phyloP scores from a whole-genome alignment of 2,113 vertebrate species.

The Phyllopteryx taeniolatus region DNA sequence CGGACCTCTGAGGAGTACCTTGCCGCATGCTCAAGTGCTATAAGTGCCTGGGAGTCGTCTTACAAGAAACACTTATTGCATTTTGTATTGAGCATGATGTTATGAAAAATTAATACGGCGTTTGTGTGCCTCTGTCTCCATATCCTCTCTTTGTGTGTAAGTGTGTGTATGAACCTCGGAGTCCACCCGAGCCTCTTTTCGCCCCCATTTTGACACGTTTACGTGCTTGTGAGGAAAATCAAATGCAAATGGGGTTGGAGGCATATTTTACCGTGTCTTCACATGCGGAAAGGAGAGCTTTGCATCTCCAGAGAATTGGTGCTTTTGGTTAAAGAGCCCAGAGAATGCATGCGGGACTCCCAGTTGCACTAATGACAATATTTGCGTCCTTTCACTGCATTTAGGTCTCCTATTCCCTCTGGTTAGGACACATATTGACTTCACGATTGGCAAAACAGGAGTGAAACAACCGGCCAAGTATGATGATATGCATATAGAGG shows the following conservation, averaged over 20 bases:
- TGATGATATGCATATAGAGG: conserved; percentile 42
- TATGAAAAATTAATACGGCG: conserved; percentile 77
- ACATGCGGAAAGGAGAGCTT: conserved; percentile 34
- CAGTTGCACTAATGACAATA: conserved; percentile 54
- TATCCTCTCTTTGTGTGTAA: conserved; percentile 14
- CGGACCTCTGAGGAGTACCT: conserved; percentile 59
- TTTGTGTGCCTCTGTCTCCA: conserved; percentile 60
- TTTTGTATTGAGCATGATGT: conserved; percentile 79
- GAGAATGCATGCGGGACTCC: conserved; percentile 34
- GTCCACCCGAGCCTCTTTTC: conserved; percentile 13
- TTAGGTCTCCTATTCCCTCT: conserved; percentile 48
- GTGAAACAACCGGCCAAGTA: conserved; percentile 55
- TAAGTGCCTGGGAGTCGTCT: conserved; percentile 77
- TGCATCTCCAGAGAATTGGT: conserved; percentile 33
- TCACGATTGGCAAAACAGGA: conserved; percentile 74
- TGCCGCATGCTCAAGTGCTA: conserved; percentile 68
- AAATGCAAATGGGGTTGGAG: conserved; percentile 10
- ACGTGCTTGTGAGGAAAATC: conserved; percentile 17
- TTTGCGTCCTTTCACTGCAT: conserved; percentile 59
- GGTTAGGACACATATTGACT: conserved; percentile 64
- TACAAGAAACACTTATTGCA: conserved; percentile 80
- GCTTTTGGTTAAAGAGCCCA: conserved; percentile 43
- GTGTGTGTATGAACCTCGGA: conserved; percentile 27
- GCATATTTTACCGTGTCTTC: conserved; percentile 20
- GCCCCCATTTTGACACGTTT: conserved; percentile 22